A percentile compares a stretch with the other conserved stretches of the same genome.
phyloP scores from a whole-genome alignment of 2,888 invertebrate genomes.

The Resseliella maxima region DNA sequence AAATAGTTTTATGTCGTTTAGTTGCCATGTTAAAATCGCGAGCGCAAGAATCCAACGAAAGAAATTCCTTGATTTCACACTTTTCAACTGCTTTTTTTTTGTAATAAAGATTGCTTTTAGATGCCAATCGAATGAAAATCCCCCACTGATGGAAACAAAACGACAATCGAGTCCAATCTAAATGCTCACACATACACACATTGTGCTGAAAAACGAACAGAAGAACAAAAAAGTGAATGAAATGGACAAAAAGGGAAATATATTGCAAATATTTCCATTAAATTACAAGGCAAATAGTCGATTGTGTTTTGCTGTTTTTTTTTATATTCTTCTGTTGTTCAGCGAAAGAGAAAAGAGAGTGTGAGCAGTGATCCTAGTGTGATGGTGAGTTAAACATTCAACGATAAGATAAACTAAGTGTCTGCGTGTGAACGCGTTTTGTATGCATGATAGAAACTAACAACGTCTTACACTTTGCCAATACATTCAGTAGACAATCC shows the following conservation, averaged over 20 bases:
- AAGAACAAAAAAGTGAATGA: background rate
- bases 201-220: background rate
- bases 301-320: background rate
- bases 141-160: background rate
- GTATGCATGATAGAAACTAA: background rate
- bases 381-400: constrained; percentile 49
- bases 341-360: background rate
- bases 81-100: constrained; percentile 39
- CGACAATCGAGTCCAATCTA: background rate
- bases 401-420: constrained; percentile 53
- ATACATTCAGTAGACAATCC: background rate
- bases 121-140: constrained; percentile 48
- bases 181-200: background rate
- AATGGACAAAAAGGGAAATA: constrained; percentile 38
- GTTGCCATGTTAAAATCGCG: background rate
- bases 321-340: background rate
- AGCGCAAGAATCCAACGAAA: constrained; percentile 13
- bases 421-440: background rate
- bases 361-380: constrained; percentile 4
- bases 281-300: constrained; percentile 54
- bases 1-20: constrained; percentile 51
- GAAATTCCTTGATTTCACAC: constrained; percentile 51
- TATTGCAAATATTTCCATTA: constrained; percentile 54
- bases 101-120: constrained; percentile 38
- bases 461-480: background rate